phyloP scores from a whole-genome alignment of 2,888 invertebrate species.

The Noctuana brunneofusca region DNA sequence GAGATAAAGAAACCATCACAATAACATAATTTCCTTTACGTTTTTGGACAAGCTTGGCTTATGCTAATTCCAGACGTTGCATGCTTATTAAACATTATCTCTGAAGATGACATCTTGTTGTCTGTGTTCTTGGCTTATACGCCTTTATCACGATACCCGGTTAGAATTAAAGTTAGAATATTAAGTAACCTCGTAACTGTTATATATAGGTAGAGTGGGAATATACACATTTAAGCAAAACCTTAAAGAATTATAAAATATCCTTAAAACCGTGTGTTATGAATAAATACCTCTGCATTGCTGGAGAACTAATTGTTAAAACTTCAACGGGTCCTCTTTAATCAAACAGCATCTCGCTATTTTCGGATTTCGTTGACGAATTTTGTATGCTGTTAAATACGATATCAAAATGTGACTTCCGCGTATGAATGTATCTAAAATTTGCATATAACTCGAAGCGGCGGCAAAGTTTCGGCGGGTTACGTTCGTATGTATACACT shows the following conservation, averaged over 20 bases:
- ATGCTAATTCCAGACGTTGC: conserved; percentile 39
- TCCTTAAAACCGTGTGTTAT: too few relatives aligned
- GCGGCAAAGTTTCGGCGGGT: conserved; percentile 23
- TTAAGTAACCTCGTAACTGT: neutral
- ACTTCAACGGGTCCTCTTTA: too few relatives aligned
- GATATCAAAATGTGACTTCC: conserved; percentile 27
- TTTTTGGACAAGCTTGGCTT: conserved; percentile 53
- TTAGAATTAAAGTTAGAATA: conserved; percentile 2
- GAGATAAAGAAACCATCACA: neutral
- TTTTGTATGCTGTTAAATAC: conserved; percentile 23
- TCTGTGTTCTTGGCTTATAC: conserved; percentile 7
- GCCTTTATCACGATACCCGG: conserved; percentile 14
- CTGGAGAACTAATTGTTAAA: too few relatives aligned
- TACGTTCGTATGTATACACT: conserved; percentile 22
- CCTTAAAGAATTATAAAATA: too few relatives aligned
- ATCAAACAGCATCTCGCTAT: too few relatives aligned
- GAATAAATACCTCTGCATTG: too few relatives aligned
- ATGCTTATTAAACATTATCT: conserved; percentile 33
- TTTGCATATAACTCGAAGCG: conserved; percentile 29
- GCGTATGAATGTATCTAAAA: conserved; percentile 21
- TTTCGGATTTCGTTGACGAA: neutral
- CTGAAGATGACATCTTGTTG: conserved; percentile 17
- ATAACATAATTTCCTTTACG: conserved; percentile 48
- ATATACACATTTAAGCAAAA: too few relatives aligned
- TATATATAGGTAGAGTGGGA: neutral